Evolutionary conservation across 2,888 invertebrate species (phyloP), one percentile per base, ranked within the genome.

Genomic region (Alitta virens): DNA sequence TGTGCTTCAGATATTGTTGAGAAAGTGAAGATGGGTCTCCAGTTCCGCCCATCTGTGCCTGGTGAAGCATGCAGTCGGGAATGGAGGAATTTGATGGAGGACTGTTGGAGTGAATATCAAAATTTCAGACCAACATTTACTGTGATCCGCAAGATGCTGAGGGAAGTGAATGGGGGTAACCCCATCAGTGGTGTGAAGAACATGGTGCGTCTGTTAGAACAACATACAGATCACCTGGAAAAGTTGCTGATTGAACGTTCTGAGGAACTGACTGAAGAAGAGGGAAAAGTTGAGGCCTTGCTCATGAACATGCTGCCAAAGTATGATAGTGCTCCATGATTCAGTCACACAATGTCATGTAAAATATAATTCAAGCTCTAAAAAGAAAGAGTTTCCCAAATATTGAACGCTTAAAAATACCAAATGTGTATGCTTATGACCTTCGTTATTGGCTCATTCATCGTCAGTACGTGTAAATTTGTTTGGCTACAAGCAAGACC

Each of bases 211-310:
- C 50, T 59, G 2, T 9, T 59, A 38, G 59, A 59, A 50, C 49
- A 59, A 23, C 52, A 59, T 33, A 51, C 49, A 18, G 27, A 59
- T 27, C 59, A 49, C 33, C 42, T 59, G 52, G 59, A 59, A 33
- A 51, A 59, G 52, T 27, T 59, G 18, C 38, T 50, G 1, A 25
- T 23, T 2, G 38, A 23, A 18, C 51, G 59, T 16, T 23, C n/a
- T 12, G 27, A 50, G 21, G 38, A 59, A 40, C 21, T 59, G 2
- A 24, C 26, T 16, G 51, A 23, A n/a, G 59, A 59, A 33, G 51
- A 59, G 51, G 51, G 33, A 18, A 25, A 49, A 27, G 59, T 59
- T 5, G 42, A 40, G 23, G 51, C 46, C 33, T 33, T 59, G 33
- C 59, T 59, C 14, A 14, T 5, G 9, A 59, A 38, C 42, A 21